Percentiles rank a stretch among this genome's conserved stretches.
phyloP scores from a whole-genome alignment of 2,888 invertebrate genomes.

The Pantelozetes paolii region DNA sequence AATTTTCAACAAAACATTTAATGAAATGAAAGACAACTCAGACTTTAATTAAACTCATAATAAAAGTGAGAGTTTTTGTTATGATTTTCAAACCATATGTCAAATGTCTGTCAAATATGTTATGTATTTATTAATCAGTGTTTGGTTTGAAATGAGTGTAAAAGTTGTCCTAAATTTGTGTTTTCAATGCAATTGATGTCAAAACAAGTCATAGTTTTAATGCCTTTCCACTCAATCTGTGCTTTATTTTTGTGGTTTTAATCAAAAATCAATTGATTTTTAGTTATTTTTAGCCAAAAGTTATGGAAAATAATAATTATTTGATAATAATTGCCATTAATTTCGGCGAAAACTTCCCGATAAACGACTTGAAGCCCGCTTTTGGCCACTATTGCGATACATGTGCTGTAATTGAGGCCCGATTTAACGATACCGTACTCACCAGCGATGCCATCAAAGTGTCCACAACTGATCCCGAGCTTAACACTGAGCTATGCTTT shows the following conservation, averaged over 20 bases:
- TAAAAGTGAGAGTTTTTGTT: no score
- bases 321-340: slow-evolving; percentile 37
- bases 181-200: no score
- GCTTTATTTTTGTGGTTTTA: no score
- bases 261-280: background rate
- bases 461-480: slow-evolving; percentile 11
- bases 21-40: no score
- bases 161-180: slow-evolving; percentile 1
- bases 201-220: no score
- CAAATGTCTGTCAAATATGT: no score
- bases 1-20: no score
- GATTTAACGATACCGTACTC: slow-evolving; percentile 41
- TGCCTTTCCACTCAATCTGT: no score
- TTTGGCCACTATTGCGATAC: slow-evolving; percentile 20
- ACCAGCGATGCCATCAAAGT: slow-evolving; percentile 38
- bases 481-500: slow-evolving; percentile 41
- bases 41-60: no score
- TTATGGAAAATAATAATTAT: slow-evolving; percentile 25
- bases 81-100: no score
- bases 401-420: slow-evolving; percentile 39
- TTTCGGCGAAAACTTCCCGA: slow-evolving; percentile 37
- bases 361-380: background rate
- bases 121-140: background rate
- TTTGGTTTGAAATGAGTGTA: background rate
- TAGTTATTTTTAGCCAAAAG: background rate